Evolutionary conservation across 2,113 vertebrate species (phyloP).

Genomic region (Apteryx owenii): DNA sequence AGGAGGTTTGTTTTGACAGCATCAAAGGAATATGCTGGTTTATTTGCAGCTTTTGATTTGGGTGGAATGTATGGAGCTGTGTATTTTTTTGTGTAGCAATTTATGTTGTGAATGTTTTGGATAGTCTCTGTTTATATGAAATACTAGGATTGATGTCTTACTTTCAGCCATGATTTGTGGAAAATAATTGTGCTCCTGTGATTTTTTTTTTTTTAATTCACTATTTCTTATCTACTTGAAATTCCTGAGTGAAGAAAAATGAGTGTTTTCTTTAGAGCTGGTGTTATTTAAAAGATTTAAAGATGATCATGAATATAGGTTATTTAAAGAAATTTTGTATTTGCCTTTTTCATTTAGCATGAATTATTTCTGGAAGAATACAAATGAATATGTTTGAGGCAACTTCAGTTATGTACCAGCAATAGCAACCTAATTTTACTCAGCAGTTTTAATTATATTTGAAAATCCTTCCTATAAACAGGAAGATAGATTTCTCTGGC

Average conservation of each 20-base stretch:
- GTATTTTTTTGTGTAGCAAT: not conserved
- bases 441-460: not conserved
- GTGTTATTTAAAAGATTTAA: not conserved
- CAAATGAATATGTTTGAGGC: not conserved
- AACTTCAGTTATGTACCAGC: not conserved
- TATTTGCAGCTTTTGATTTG: conserved; percentile 68
- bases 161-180: conserved; percentile 19
- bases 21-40: conserved; percentile 58
- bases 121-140: conserved; percentile 28
- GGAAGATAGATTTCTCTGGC: not conserved
- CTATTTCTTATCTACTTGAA: not conserved
- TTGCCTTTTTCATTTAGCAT: not conserved
- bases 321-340: not conserved
- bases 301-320: not conserved
- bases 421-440: not conserved
- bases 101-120: conserved; percentile 42
- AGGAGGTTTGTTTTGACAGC: conserved; percentile 62
- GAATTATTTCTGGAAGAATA: not conserved
- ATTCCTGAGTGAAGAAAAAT: not conserved
- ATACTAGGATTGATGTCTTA: not conserved
- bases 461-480: not conserved
- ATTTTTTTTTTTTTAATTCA: not conserved
- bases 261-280: not conserved
- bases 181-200: not conserved
- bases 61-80: conserved; percentile 19